These are phyloP conservation scores for Atrina japonica DNA, from an alignment of 2,888 invertebrate genomes.

Conservation along the genomic window DNA sequence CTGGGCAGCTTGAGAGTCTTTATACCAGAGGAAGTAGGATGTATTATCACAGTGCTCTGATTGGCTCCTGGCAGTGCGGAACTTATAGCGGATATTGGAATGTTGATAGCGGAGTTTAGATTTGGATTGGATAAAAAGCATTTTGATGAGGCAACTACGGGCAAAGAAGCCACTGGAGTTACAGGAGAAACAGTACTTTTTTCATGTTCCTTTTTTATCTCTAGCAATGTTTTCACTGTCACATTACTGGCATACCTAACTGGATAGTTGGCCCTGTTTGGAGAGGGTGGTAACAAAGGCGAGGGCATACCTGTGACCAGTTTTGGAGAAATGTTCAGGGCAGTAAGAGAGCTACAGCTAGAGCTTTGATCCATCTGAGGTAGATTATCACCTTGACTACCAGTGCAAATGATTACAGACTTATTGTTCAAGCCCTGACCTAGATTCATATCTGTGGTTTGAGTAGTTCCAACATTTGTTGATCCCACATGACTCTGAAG, in stretches of 20 bases:
- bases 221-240: slow-evolving; percentile 75
- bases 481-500: slow-evolving; percentile 7
- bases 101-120: background rate
- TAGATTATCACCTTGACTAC: too few species aligned
- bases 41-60: slow-evolving; percentile 54
- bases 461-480: background rate
- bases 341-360: background rate
- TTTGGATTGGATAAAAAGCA: background rate
- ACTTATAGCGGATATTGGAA: slow-evolving; percentile 2
- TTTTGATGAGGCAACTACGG: background rate
- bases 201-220: slow-evolving; percentile 59
- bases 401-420: too few species aligned
- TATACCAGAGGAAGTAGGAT: slow-evolving; percentile 56
- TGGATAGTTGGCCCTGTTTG: slow-evolving; percentile 10
- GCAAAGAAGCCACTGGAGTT: background rate
- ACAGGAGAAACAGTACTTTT: slow-evolving; percentile 4
- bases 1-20: slow-evolving; percentile 61
- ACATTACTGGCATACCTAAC: slow-evolving; percentile 74
- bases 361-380: background rate
- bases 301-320: slow-evolving; percentile 1
- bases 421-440: too few species aligned
- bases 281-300: background rate
- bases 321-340: slow-evolving; percentile 6
- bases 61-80: slow-evolving; percentile 49
- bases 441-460: background rate